Evolutionary conservation across 2,113 vertebrate species (phyloP), one percentile per base, ranked within the genome.

Genomic region (Symphodus melops): DNA sequence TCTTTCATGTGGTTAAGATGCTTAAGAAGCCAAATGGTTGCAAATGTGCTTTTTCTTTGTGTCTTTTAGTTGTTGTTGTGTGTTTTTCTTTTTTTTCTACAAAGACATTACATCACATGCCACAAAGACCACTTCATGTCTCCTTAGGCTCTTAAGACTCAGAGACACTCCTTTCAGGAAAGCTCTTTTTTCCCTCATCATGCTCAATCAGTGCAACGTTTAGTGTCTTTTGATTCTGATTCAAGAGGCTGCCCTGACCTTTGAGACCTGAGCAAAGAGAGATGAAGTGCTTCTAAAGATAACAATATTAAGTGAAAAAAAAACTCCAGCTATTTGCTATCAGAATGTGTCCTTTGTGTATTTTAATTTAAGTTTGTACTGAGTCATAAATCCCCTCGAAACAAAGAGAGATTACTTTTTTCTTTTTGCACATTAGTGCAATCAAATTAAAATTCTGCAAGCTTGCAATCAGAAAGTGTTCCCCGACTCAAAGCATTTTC

Each of bases 201-300:
- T 51, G 65, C 49, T 79, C 64, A 90, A 84, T 88, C 82, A 85
- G 69, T 5, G 10, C 54, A 48, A 25, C 20, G 16, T 71, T 70
- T 57, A 77, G 54, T 63, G 68, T 9, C 46, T 76, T 81, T 71
- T 72, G 73, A 77, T 85, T 92, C 66, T 85, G 79, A 88, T 85
- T 90, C 42, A 41, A 86, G 81, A 68, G 81, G 75, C 62, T 58
- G 42, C 65, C 58, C 81, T 79, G 83, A 80, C 86, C 87, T 90
- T 86, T 84, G 58, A 81, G 72, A 77, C 73, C 76, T 41, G 14
- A 57, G 44, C 39, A 9, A 51, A 75, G 58, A 46, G 46, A 11
- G 19, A 64, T 58, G 73, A 72, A 62, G 68, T 19, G 69, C 39
- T 82, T 65, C 52, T 73, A 71, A 69, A 67, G 41, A 72, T 59